Base-by-base conservation (phyloP, 64 coral and sea anemone genomes). In the Montipora cactus region DNA sequence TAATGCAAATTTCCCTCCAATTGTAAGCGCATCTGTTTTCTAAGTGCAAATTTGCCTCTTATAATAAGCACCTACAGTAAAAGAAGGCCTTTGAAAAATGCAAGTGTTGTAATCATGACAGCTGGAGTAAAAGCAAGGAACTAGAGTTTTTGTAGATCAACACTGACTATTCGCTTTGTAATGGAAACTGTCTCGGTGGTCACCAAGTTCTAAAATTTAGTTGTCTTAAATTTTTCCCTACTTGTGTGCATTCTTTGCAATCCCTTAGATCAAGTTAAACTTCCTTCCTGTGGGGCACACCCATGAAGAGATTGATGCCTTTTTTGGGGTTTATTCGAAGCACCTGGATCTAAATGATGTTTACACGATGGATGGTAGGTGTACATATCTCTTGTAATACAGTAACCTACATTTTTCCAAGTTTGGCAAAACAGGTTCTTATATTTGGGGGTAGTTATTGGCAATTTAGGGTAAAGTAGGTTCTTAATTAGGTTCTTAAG, bases 221-320 rank as follows among this genome's bases (percentile, higher is more conserved):
- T 64, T 84, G 28, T 45, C 58, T 14, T 59, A 5, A 84, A 13
- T 84, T 59, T 44, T 84, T 8, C 7, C 12, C 23, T 45, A 67
- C 49, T 12, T 6, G 53, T 44, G 46, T 28, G 44, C 21, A 44
- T 55, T 62, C 7, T 45, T 61, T 2, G 6, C 50, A 77, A 52
- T 70, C 21, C 25, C 74, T 19, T 37, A 94, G 92, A 81, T 94
- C 13, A 80, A 78, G 16, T 46, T 64, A 8, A 90, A 95, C 53
- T 95, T 95, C 49, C 74, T 95, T 3, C 88, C 93, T 76, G 93
- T 90, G 44, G 88, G 88, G 0, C 80, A 95, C 46, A 86, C 88
- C 0, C 93, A 90, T 79, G 93, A 95, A 15, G 93, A 95, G 2
- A 95, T 87, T 52, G 93, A 95, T 95, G 93, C 93, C 0, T 88